phyloP scores from a whole-genome alignment of 2,113 vertebrate genomes.

The Onychorhynchus coronatus region DNA sequence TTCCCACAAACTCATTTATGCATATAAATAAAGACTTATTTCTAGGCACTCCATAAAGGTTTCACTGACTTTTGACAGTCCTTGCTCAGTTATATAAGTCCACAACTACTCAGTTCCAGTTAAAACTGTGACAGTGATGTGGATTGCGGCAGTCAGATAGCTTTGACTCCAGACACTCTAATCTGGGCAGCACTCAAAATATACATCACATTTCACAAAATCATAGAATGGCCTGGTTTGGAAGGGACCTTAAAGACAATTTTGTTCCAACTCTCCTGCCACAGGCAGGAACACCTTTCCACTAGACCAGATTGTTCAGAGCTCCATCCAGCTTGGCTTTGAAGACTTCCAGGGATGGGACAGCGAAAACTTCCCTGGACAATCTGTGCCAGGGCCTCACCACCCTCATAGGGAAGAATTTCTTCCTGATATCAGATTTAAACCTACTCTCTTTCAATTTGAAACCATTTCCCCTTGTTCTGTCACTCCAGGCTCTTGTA shows the following conservation, averaged over 20 bases:
- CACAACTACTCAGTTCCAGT: neutral
- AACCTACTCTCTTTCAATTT: neutral
- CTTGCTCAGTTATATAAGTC: neutral
- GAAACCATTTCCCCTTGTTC: neutral
- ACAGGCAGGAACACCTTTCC: neutral
- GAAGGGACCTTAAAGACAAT: neutral
- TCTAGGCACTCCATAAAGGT: neutral
- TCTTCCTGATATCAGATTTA: neutral
- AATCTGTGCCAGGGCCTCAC: neutral
- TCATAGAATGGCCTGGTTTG: neutral
- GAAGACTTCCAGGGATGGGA: neutral
- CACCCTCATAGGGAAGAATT: neutral
- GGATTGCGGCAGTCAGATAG: neutral
- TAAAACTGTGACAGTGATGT: neutral
- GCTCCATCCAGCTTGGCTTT: fast-evolving
- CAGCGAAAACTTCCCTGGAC: neutral
- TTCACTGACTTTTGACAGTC: neutral
- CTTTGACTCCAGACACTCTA: neutral
- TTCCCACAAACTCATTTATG: neutral
- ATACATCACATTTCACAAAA: neutral
- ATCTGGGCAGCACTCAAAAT: neutral
- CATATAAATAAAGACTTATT: neutral
- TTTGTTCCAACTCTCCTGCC: neutral
- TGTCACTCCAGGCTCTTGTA: neutral
- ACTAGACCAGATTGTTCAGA: neutral